Evolutionary conservation across 2,113 vertebrate genomes (phyloP).

Genomic region (Pangasianodon gigas): DNA sequence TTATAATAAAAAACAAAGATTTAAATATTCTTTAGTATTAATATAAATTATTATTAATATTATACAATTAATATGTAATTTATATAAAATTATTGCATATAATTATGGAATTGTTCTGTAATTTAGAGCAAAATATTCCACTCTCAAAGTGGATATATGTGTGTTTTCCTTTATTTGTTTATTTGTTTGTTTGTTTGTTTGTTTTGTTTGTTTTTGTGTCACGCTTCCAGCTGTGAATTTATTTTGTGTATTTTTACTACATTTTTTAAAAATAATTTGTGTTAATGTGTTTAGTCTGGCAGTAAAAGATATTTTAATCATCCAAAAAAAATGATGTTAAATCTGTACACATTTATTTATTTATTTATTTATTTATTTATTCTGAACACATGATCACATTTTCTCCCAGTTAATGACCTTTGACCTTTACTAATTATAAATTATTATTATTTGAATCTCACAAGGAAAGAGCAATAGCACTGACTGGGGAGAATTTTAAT

Average conservation of each 20-base stretch:
- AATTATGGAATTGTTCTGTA: background rate
- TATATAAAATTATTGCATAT: background rate
- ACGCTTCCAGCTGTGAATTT: no score
- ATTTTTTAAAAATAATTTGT: no score
- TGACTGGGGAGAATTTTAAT: no score
- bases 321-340: no score
- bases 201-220: no score
- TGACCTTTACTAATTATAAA: background rate
- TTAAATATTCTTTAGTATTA: background rate
- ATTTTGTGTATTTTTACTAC: no score
- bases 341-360: no score
- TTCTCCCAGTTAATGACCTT: background rate
- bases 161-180: no score
- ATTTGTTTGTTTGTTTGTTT: no score
- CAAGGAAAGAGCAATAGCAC: background rate
- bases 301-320: no score
- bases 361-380: no score
- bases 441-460: background rate
- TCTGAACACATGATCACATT: background rate
- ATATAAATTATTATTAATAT: background rate
- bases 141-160: background rate
- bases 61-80: background rate
- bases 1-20: background rate
- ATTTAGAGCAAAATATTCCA: background rate
- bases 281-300: no score